Evolutionary conservation across 2,888 invertebrate species (phyloP).

Genomic region (Podabrus alpinus): DNA sequence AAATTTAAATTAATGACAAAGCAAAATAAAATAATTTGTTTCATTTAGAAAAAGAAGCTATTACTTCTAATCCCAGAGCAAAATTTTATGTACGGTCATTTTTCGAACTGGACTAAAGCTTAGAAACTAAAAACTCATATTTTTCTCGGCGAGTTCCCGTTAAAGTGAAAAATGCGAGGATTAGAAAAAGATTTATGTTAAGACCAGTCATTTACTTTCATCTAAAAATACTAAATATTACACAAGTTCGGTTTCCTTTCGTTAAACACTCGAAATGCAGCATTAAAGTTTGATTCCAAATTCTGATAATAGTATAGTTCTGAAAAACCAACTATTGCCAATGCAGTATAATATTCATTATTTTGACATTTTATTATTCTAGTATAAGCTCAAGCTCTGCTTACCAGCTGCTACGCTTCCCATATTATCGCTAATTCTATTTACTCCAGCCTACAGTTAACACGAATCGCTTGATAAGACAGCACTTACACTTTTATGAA

Average conservation of each 20-base stretch:
- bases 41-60: slow-evolving; percentile 12
- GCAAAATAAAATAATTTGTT: background rate
- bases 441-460: slow-evolving; percentile 18
- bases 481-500: slow-evolving; percentile 19
- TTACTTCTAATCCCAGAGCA: slow-evolving; percentile 33
- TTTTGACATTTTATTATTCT: background rate
- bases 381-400: background rate
- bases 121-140: slow-evolving; percentile 35
- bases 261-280: background rate
- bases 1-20: background rate
- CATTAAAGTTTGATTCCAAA: background rate
- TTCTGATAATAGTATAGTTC: background rate
- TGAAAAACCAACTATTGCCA: background rate
- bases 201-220: slow-evolving; percentile 37
- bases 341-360: background rate
- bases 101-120: slow-evolving; percentile 24
- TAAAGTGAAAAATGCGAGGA: slow-evolving; percentile 42
- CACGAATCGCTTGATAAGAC: slow-evolving; percentile 20
- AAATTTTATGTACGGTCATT: slow-evolving; percentile 28
- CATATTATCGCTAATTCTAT: slow-evolving; percentile 19
- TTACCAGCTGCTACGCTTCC: background rate
- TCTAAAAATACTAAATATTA: slow-evolving; percentile 1
- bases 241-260: background rate
- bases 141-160: slow-evolving; percentile 41
- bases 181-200: slow-evolving; percentile 39